Evolutionary conservation across 2,888 invertebrate species (phyloP).

Genomic region (Stenotaenia linearis): DNA sequence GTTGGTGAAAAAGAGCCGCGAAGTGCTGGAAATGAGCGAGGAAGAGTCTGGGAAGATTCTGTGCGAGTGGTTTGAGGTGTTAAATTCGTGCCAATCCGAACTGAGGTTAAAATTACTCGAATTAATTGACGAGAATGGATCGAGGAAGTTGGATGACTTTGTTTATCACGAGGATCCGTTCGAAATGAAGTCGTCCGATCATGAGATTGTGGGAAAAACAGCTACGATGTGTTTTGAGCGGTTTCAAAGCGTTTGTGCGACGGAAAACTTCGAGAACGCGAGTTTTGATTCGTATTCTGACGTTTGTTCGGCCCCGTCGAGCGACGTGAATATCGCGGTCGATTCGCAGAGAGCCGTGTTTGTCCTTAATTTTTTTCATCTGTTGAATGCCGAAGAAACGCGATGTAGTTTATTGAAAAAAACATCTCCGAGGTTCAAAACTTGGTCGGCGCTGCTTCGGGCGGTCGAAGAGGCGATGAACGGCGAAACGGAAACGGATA

Average conservation of each 20-base stretch:
- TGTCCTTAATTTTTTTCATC: slow-evolving; percentile 2
- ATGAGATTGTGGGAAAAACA: not conserved
- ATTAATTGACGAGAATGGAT: not conserved
- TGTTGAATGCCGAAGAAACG: not conserved
- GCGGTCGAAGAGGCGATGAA: not conserved
- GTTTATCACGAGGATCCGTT: not conserved
- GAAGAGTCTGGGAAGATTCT: not conserved
- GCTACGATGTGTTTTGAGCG: not conserved
- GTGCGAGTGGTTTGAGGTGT: not conserved
- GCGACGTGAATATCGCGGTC: not conserved
- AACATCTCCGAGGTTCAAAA: not conserved
- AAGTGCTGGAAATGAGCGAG: not conserved
- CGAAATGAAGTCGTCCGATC: not conserved
- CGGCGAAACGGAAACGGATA: not conserved
- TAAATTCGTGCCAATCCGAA: not conserved
- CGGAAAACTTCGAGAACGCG: not conserved
- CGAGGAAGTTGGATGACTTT: not conserved
- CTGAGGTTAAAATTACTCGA: not conserved
- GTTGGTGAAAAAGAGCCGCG: not conserved
- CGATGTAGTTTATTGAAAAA: not conserved
- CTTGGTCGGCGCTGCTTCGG: not conserved
- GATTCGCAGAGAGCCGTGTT: not conserved
- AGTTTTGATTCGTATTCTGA: not conserved
- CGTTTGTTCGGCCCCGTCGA: not conserved
- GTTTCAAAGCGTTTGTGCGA: not conserved